phyloP scores from a whole-genome alignment of 2,797 vertebrate genomes.

The Pagetopsis macropterus region DNA sequence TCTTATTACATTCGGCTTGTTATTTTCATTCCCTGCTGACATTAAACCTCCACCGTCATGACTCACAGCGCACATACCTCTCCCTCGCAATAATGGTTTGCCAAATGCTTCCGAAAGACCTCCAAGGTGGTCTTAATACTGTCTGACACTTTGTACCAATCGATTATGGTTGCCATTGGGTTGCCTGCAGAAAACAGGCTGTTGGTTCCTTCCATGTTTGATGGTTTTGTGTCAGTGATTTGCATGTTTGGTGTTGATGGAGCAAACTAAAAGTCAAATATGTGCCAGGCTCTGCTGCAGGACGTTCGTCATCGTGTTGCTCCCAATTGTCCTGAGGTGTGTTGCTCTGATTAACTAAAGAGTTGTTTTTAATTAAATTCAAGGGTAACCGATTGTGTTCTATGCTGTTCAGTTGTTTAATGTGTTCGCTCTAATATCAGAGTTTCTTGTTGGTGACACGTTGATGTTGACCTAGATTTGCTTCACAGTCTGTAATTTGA shows the following conservation, averaged over 20 bases:
- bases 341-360: conserved; percentile 33
- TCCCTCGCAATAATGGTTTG: conserved; percentile 75
- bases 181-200: conserved; percentile 55
- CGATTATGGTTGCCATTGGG: conserved; percentile 40
- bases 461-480: conserved; percentile 32
- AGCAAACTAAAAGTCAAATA: conserved; percentile 36
- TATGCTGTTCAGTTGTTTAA: conserved; percentile 44
- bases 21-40: conserved; percentile 51
- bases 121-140: conserved; percentile 72
- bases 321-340: conserved; percentile 38
- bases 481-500: conserved; percentile 15
- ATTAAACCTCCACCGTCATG: conserved; percentile 23
- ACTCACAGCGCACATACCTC: conserved; percentile 48
- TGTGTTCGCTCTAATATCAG: conserved; percentile 45
- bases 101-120: conserved; percentile 78
- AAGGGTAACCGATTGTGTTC: conserved; percentile 1
- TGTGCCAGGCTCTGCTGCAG: conserved; percentile 33
- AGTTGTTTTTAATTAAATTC: conserved; percentile 20
- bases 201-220: conserved; percentile 69
- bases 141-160: conserved; percentile 47
- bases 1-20: conserved; percentile 38
- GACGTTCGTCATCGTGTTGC: conserved; percentile 40
- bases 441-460: conserved; percentile 42
- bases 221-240: conserved; percentile 61
- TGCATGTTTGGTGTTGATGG: conserved; percentile 75